phyloP scores from a whole-genome alignment of 37 sponge, comb jelly and placozoan genomes.

The Amphimedon queenslandica region DNA sequence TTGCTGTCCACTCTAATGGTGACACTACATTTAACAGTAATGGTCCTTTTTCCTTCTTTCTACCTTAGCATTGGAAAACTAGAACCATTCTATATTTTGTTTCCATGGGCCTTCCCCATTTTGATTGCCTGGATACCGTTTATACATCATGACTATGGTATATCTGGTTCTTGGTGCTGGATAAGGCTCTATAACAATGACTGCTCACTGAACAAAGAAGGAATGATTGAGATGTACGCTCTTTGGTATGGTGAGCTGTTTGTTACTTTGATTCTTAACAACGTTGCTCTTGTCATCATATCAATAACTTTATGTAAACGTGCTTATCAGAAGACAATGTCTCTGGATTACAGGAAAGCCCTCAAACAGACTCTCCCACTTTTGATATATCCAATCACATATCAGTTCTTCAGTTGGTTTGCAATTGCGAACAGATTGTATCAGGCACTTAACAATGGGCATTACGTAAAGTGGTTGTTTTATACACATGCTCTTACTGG shows the following conservation, averaged over 20 bases:
- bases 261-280: neutral
- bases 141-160: neutral
- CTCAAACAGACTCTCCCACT: conserved; percentile 2
- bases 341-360: neutral
- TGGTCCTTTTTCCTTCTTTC: neutral
- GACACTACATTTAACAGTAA: neutral
- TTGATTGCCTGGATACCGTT: conserved; percentile 3
- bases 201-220: neutral
- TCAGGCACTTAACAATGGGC: neutral
- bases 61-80: neutral
- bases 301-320: neutral
- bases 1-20: neutral
- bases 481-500: neutral
- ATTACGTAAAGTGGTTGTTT: neutral
- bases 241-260: conserved; percentile 1
- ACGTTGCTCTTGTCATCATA: neutral
- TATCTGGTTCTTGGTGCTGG: conserved; percentile 5
- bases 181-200: neutral
- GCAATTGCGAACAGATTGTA: neutral
- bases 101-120: neutral
- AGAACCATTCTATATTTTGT: neutral
- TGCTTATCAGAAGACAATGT: neutral
- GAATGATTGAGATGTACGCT: neutral
- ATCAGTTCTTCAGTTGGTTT: neutral
- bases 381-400: neutral